Conservation (phyloP, 2,113 vertebrate species). For the Geothlypis trichas region DNA sequence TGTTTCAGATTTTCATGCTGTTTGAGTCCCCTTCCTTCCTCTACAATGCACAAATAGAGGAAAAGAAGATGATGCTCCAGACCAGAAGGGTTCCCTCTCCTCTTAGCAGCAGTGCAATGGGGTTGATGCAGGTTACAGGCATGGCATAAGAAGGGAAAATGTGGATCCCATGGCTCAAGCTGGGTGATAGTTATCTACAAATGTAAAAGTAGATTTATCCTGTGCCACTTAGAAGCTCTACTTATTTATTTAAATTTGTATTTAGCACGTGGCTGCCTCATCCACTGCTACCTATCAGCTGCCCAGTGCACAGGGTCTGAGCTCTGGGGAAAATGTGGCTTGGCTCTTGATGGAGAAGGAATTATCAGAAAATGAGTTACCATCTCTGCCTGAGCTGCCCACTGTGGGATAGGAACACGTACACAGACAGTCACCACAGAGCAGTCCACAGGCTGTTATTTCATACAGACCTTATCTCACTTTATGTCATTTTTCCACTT, state of each 20-base stretch:
- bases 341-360: neutral
- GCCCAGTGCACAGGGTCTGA: neutral
- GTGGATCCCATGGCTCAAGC: neutral
- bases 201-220: neutral
- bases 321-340: neutral
- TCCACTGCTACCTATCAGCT: neutral
- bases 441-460: neutral
- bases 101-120: neutral
- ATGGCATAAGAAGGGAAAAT: neutral
- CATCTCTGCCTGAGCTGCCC: neutral
- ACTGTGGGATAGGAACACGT: neutral
- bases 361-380: neutral
- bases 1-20: neutral
- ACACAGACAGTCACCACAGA: neutral
- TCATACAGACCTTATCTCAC: neutral
- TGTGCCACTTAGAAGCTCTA: neutral
- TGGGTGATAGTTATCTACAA: neutral
- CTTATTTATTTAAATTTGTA: neutral
- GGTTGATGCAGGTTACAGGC: rapidly evolving
- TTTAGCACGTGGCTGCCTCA: neutral
- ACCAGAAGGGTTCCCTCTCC: neutral
- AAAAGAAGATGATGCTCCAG: neutral
- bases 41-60: neutral
- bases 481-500: neutral
- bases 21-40: neutral